Percentiles rank a stretch among this genome's conserved stretches.
phyloP scores from a whole-genome alignment of 1,140 invertebrate genomes.

The Yoshiicerus persimilis region DNA sequence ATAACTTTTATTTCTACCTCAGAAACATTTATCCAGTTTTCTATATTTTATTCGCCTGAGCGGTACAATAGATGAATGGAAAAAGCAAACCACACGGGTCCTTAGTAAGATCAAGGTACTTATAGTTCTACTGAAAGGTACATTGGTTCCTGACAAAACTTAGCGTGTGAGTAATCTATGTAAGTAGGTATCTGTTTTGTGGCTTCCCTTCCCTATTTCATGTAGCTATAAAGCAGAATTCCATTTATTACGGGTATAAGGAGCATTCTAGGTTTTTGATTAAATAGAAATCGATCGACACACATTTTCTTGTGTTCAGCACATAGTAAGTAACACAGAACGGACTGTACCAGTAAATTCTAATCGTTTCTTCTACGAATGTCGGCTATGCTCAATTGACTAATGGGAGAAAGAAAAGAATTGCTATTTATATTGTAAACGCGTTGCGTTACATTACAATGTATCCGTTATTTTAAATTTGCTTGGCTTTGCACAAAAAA shows the following conservation, averaged over 20 bases:
- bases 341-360: background rate
- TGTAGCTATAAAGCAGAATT: no score
- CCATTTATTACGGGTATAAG: background rate
- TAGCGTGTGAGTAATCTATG: background rate
- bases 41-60: background rate
- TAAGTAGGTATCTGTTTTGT: background rate
- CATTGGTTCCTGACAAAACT: background rate
- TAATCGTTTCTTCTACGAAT: background rate
- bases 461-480: no score
- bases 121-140: background rate
- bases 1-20: background rate
- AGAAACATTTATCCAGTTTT: no score
- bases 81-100: background rate
- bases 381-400: background rate
- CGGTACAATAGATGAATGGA: background rate
- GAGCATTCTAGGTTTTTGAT: background rate
- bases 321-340: background rate
- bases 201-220: background rate
- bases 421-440: background rate
- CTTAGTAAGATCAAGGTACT: background rate
- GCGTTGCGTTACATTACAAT: no score
- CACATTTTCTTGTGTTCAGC: background rate
- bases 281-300: conserved; percentile 4
- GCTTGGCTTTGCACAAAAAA: background rate
- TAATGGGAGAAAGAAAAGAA: background rate